Evolutionary conservation across 2,888 invertebrate species (phyloP), one percentile per base, ranked within the genome.

Genomic region (Tetanocera ferruginea): DNA sequence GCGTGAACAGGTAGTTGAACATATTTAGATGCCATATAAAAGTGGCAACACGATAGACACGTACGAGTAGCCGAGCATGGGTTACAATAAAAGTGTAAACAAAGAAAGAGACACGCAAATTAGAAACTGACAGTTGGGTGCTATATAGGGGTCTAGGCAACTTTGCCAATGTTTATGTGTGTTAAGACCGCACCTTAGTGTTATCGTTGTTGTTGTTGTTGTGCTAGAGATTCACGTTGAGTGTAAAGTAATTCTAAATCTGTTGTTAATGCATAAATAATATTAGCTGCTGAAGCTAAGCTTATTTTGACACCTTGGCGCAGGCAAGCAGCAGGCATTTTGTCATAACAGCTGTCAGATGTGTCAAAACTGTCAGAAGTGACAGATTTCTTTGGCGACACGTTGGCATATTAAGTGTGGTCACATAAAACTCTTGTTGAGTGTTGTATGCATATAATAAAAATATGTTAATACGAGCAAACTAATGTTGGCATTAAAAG

Each of bases 321-420:
- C 51, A 51, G 28, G 43, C 43, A 43, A 69, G 17, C 23, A 19
- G 60, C 25, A 6, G 25, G 31, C 37, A 72, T 72, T 31, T 72
- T 57, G 57, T 55, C 57, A 55, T 57, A 60, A 72, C 34, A 72
- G 14, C n/a, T 72, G 72, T 72, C 72, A 72, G 31, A 57, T 34
- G 9, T 72, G 60, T 72, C 72, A 72, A 25, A 57, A 19, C n/a
- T 60, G 57, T 72, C 57, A 60, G 37, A 60, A 60, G 17, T 72
- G 72, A 72, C 72, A 72, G 72, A 60, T 60, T 60, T 34, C 28
- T 14, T 51, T 17, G 34, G n/a, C 71, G 37, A 34, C 71, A 71
- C 51, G 8, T 23, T 17, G 19, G 28, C 17, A n/a, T 19, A 49
- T 34, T 31, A 5, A 31, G 3, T 1, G 34, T 14, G 52, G 11